A percentile compares a stretch with the other conserved stretches of the same genome.
Evolutionary conservation across 2,113 vertebrate genomes (phyloP).

Genomic region (Solea solea): DNA sequence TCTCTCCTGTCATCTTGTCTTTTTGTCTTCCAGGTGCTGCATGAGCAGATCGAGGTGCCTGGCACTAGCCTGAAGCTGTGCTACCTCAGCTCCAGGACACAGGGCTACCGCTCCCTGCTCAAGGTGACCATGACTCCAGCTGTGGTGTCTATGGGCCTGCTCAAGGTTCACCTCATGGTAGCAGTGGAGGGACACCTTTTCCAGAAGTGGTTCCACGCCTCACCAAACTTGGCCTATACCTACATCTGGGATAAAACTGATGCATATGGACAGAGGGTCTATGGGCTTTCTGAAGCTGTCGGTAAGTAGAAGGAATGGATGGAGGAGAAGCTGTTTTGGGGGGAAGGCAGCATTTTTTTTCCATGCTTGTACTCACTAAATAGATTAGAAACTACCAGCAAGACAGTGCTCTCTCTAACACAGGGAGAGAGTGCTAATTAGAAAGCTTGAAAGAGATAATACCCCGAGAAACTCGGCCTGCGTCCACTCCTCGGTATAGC

Average conservation of each 20-base stretch:
- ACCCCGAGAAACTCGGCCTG: slow-evolving; percentile 50
- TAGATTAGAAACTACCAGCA: slow-evolving; percentile 45
- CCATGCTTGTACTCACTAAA: slow-evolving; percentile 18
- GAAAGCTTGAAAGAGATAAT: slow-evolving; percentile 63
- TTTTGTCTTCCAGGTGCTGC: slow-evolving; percentile 89
- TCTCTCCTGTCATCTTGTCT: slow-evolving; percentile 58
- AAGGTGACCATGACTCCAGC: slow-evolving; percentile 98
- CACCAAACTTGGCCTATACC: slow-evolving; percentile 95
- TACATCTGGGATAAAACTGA: slow-evolving; percentile 99
- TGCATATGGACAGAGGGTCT: slow-evolving; percentile 95
- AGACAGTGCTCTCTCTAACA: slow-evolving; percentile 51
- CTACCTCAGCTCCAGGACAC: slow-evolving; percentile 94
- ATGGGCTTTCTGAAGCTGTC: slow-evolving; percentile 94
- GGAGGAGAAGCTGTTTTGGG: not conserved
- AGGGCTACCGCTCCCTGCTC: slow-evolving; percentile 94
- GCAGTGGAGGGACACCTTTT: slow-evolving; percentile 98
- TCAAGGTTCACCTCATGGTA: slow-evolving; percentile 98
- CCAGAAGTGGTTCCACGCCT: slow-evolving; percentile 97
- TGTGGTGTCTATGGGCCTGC: slow-evolving; percentile 92
- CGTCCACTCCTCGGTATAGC: slow-evolving; percentile 44
- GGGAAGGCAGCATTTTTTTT: not conserved
- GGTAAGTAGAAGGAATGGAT: slow-evolving; percentile 83
- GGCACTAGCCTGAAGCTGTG: slow-evolving; percentile 91
- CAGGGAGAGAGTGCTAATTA: slow-evolving; percentile 65
- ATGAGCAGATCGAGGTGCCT: slow-evolving; percentile 95